These are phyloP conservation scores for Xanthostigma xanthostigma DNA, from an alignment of 2,888 invertebrate genomes.

Conservation along the genomic window DNA sequence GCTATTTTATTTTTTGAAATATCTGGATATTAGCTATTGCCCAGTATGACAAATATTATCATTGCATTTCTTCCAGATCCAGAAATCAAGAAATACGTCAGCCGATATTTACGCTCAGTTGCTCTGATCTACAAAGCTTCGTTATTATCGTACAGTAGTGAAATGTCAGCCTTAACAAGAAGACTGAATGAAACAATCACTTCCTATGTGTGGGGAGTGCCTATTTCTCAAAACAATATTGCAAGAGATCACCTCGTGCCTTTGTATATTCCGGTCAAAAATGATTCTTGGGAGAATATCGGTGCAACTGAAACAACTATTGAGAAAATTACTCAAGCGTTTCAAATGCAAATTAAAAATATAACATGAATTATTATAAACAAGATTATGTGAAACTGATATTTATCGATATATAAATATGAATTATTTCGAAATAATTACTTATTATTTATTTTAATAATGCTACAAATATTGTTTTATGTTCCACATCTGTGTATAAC, in stretches of 20 bases:
- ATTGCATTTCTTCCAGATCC: conserved; percentile 4
- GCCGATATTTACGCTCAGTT: conserved; percentile 3
- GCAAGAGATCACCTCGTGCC: conserved; percentile 3
- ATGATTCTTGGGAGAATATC: conserved; percentile 2
- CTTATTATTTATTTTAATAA: too few relatives aligned
- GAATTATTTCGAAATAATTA: too few relatives aligned
- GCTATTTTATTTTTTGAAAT: too few relatives aligned
- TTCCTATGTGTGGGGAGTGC: not conserved
- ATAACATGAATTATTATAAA: too few relatives aligned
- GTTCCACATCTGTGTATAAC: too few relatives aligned
- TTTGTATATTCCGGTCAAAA: not conserved
- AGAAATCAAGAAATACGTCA: conserved; percentile 4
- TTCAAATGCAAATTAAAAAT: too few relatives aligned
- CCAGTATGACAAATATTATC: too few relatives aligned
- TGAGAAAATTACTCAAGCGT: conserved; percentile 1
- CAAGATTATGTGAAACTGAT: too few relatives aligned
- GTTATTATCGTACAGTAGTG: conserved; percentile 4
- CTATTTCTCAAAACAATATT: not conserved
- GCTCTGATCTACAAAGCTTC: not conserved
- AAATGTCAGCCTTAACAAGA: conserved; percentile 2
- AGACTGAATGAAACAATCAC: not conserved
- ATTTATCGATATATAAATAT: too few relatives aligned
- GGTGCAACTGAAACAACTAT: not conserved
- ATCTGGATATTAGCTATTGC: too few relatives aligned
- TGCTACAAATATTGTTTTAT: too few relatives aligned